These are phyloP conservation scores for Pomacea maculata DNA, from an alignment of 1,140 invertebrate species.

Conservation along the genomic window DNA sequence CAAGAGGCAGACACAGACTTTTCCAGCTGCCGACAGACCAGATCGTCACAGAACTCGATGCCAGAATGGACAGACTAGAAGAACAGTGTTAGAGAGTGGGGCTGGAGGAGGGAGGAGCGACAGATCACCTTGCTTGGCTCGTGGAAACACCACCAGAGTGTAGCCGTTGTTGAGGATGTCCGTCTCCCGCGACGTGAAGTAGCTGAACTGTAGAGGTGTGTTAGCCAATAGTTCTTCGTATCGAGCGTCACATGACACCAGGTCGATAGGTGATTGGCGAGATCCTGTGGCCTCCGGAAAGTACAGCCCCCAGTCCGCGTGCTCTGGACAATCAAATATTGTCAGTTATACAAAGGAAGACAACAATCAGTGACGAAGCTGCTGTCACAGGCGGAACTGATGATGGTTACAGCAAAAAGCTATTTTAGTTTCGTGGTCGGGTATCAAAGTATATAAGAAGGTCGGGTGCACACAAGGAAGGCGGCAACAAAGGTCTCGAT, in stretches of 20 bases:
- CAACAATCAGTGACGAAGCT: too few species aligned
- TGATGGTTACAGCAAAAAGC: too few species aligned
- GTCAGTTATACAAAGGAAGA: background rate
- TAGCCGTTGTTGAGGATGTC: conserved; percentile 55
- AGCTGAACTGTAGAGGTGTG: conserved; percentile 51
- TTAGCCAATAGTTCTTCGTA: conserved; percentile 48
- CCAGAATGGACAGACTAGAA: too few species aligned
- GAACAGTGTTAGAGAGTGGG: too few species aligned
- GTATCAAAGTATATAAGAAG: too few species aligned
- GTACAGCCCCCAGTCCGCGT: conserved; percentile 57
- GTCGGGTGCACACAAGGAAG: too few species aligned
- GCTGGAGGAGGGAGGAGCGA: background rate
- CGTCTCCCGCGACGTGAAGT: conserved; percentile 53
- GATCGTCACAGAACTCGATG: too few species aligned
- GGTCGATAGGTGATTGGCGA: conserved; percentile 65
- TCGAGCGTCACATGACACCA: conserved; percentile 53
- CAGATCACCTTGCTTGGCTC: conserved; percentile 43
- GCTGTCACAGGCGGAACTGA: too few species aligned
- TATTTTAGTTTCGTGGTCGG: too few species aligned
- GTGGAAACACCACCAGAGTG: conserved; percentile 46
- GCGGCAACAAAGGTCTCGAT: too few species aligned
- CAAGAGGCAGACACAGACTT: too few species aligned
- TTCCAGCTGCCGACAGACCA: too few species aligned
- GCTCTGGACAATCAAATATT: conserved; percentile 45
- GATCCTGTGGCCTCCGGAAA: conserved; percentile 62